These are phyloP conservation scores for Bactericera cockerelli DNA, from an alignment of 1,140 invertebrate genomes.

Conservation along the genomic window DNA sequence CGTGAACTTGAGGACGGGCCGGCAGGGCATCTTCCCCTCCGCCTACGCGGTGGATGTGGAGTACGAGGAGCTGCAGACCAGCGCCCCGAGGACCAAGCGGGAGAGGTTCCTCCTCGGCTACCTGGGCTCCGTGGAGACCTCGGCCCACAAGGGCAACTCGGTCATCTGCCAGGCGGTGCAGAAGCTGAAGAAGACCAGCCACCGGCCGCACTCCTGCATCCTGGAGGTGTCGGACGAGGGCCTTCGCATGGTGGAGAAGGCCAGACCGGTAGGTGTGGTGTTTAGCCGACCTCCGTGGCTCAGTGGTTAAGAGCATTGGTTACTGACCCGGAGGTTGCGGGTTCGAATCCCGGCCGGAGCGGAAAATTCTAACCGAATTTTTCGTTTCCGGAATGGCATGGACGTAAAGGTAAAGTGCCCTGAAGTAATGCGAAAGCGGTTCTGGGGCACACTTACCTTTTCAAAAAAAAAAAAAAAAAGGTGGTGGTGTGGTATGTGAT, in stretches of 20 bases:
- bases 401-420: too few relatives aligned
- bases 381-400: too few relatives aligned
- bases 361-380: too few relatives aligned
- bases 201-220: slow-evolving; percentile 58
- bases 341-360: too few relatives aligned
- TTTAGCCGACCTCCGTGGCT: too few relatives aligned
- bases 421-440: too few relatives aligned
- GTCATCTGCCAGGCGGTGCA: slow-evolving; percentile 76
- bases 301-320: too few relatives aligned
- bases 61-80: slow-evolving; percentile 81
- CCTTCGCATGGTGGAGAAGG: slow-evolving; percentile 84
- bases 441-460: too few relatives aligned
- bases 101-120: slow-evolving; percentile 85
- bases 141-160: slow-evolving; percentile 78
- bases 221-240: slow-evolving; percentile 91
- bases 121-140: slow-evolving; percentile 87
- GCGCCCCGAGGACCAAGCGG: slow-evolving; percentile 59
- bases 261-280: slow-evolving; percentile 55
- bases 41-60: slow-evolving; percentile 93
- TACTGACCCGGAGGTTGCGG: too few relatives aligned
- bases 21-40: slow-evolving; percentile 89
- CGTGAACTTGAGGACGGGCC: slow-evolving; percentile 79
- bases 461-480: too few relatives aligned
- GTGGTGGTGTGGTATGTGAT: too few relatives aligned
- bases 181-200: slow-evolving; percentile 52